Evolutionary conservation across 1,140 invertebrate species (phyloP), one percentile per base, ranked within the genome.

Genomic region (Zaprionus davidi): DNA sequence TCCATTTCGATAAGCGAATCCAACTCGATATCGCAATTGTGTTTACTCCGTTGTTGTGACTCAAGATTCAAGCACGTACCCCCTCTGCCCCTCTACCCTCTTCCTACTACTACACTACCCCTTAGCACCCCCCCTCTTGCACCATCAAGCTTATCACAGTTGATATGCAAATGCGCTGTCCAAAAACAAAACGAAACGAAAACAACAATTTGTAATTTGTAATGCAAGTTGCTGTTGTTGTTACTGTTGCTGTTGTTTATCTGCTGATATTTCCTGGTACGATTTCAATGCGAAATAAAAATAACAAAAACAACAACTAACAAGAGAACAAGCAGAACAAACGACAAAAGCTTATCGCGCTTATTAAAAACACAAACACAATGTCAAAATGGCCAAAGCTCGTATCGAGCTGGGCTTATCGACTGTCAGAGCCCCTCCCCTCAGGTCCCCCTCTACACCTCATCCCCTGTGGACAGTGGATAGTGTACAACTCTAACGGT

Each of bases 321-420:
- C 17, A 31, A 60, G 31, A 70, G 53, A 15, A 46, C 17, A 56
- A 75, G 38, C n/a, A 60, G 49, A 59, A 64, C 36, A 57, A 73
- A 75, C 67, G 55, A 55, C 65, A 71, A 64, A 71, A 60, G 75
- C 84, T 87, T 87, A 87, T 87, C 83, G 74, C 81, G 73, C 79
- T 88, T 86, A 80, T 88, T 88, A 88, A 88, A 88, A 69, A 88
- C 81, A 88, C 83, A 88, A 88, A 88, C 76, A 88, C 81, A 88
- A 88, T 87, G 85, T 88, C 84, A 87, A 83, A 87, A 81, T 88
- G 77, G 60, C 77, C 83, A 79, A 78, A 84, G 82, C 79, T 67
- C 60, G 46, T 72, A 72, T 76, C 75, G 68, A 85, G 77, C 79
- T 80, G 68, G 75, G 82, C 85, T 85, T 86, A 85, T 85, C 82